Conservation (phyloP, 2,113 vertebrate species). For the Danionella cerebrum region DNA sequence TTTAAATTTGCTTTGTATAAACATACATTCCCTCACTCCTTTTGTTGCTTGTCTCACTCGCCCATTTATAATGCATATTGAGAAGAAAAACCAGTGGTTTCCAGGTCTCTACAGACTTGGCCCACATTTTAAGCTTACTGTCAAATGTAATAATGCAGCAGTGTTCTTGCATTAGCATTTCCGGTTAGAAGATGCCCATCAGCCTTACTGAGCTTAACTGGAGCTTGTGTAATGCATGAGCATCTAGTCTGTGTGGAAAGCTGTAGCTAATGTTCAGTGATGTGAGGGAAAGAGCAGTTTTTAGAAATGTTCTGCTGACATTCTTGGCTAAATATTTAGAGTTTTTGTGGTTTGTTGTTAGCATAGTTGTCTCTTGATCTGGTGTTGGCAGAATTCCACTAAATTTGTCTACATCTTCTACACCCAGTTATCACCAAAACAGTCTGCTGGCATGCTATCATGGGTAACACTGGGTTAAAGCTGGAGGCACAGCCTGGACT, state of each 20-base stretch:
- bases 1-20: neutral
- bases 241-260: neutral
- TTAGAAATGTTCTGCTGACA: neutral
- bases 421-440: too few relatives aligned
- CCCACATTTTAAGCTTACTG: slow-evolving; percentile 12
- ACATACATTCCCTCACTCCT: neutral
- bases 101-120: neutral
- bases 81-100: neutral
- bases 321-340: too few relatives aligned
- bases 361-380: too few relatives aligned
- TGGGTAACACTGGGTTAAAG: too few relatives aligned
- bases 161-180: slow-evolving; percentile 8
- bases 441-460: too few relatives aligned
- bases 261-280: neutral
- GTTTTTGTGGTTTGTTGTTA: too few relatives aligned
- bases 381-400: too few relatives aligned
- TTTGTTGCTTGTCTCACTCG: neutral
- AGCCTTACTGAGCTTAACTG: slow-evolving; percentile 2
- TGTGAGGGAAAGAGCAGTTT: neutral
- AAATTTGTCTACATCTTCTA: too few relatives aligned
- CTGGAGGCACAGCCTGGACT: too few relatives aligned
- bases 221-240: neutral
- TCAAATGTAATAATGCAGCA: slow-evolving; percentile 21
- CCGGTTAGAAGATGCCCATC: slow-evolving; percentile 7
- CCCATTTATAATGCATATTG: neutral